phyloP scores from a whole-genome alignment of 2,797 vertebrate genomes.

The Enteromius fasciolatus region DNA sequence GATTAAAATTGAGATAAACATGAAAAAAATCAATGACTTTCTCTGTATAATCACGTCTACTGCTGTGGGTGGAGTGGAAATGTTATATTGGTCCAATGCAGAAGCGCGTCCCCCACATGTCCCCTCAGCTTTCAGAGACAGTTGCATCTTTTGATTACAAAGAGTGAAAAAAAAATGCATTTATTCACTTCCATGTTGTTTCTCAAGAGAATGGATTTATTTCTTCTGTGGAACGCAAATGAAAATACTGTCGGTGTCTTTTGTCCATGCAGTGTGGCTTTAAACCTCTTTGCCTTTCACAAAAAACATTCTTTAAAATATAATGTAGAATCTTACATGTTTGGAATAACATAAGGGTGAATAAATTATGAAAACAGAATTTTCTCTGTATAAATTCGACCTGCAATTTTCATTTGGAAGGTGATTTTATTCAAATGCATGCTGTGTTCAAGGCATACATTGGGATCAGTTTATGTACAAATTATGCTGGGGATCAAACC shows the following conservation, averaged over 20 bases:
- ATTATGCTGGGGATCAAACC: neutral
- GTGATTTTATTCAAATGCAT: neutral
- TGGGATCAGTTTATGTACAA: neutral
- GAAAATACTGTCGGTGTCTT: neutral
- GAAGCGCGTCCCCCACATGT: neutral
- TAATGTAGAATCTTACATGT: neutral
- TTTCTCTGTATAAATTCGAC: neutral
- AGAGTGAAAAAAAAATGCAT: neutral
- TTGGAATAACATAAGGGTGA: neutral
- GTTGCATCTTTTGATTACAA: neutral
- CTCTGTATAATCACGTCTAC: conserved; percentile 32
- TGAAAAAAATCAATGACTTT: conserved; percentile 48
- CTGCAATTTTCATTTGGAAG: neutral
- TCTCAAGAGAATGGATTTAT: neutral
- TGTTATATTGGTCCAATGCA: conserved; percentile 16
- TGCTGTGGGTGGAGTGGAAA: conserved; percentile 19
- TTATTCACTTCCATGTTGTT: neutral
- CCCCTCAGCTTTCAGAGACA: neutral
- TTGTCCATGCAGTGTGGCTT: neutral
- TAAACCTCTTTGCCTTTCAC: neutral
- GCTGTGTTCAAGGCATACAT: neutral
- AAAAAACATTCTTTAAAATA: neutral
- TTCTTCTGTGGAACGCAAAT: neutral
- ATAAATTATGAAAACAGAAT: neutral
- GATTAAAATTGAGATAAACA: conserved; percentile 47